phyloP scores from a whole-genome alignment of 1,140 invertebrate genomes.

The Drosophila teissieri region DNA sequence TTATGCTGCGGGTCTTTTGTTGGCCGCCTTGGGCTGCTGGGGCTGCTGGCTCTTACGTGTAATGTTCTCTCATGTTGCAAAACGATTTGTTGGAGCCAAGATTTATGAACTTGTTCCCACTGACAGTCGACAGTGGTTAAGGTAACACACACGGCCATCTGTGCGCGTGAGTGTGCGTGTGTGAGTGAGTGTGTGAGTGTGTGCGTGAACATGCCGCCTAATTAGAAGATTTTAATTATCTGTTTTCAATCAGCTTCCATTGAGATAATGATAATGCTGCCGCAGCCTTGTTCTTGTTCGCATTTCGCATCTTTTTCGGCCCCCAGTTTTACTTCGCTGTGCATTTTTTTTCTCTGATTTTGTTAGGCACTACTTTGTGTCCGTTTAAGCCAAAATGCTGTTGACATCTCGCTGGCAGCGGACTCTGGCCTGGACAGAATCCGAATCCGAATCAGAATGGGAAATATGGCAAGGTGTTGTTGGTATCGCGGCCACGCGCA shows the following conservation, averaged over 20 bases:
- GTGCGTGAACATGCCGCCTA: conserved; percentile 80
- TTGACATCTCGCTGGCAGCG: conserved; percentile 58
- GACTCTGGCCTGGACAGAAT: background rate
- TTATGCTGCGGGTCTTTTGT: conserved; percentile 24
- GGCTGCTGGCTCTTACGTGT: conserved; percentile 49
- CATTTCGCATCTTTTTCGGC: background rate
- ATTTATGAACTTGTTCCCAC: conserved; percentile 83
- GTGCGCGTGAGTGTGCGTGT: conserved; percentile 16
- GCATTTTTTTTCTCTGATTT: conserved; percentile 1
- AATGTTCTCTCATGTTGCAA: conserved; percentile 81
- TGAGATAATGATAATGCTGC: conserved; percentile 74
- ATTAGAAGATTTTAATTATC: conserved; percentile 83
- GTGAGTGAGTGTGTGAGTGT: conserved; percentile 15
- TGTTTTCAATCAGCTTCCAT: conserved; percentile 82
- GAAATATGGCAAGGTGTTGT: conserved; percentile 58
- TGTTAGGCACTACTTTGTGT: conserved; percentile 11
- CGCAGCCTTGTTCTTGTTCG: conserved; percentile 49
- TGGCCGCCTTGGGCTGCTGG: conserved; percentile 6
- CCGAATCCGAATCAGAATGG: conserved; percentile 3
- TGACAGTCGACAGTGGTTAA: conserved; percentile 83
- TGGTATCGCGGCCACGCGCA: conserved; percentile 74
- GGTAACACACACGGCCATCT: conserved; percentile 63
- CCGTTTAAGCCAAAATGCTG: conserved; percentile 67
- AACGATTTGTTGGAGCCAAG: conserved; percentile 83
- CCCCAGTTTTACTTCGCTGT: conserved; percentile 16